These are phyloP conservation scores for Pardosa pseudoannulata DNA, from an alignment of 2,888 invertebrate species.

Conservation along the genomic window DNA sequence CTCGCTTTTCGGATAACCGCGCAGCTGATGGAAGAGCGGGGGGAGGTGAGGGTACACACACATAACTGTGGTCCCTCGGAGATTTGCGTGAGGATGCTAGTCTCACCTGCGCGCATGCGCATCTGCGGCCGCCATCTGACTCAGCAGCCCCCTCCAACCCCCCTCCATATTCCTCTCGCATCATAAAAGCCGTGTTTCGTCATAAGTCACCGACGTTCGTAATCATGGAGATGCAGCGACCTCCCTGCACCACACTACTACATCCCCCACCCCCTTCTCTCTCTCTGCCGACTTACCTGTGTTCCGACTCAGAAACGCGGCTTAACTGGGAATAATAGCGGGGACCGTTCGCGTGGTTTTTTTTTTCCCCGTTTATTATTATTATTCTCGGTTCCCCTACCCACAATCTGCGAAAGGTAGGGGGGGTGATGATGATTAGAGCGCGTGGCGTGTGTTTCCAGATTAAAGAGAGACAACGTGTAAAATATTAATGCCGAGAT, in stretches of 20 bases:
- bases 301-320: constrained; percentile 11
- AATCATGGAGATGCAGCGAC: constrained; percentile 37
- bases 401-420: constrained; percentile 12
- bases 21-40: constrained; percentile 51
- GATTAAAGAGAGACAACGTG: constrained; percentile 65
- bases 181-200: constrained; percentile 46
- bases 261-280: background rate
- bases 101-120: constrained; percentile 67
- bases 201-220: constrained; percentile 57
- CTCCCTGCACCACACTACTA: constrained; percentile 5
- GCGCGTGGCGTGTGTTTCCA: constrained; percentile 40
- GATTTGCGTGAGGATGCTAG: constrained; percentile 47
- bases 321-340: constrained; percentile 60
- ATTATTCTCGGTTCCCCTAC: too few species aligned
- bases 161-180: too few species aligned
- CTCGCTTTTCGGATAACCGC: background rate
- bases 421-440: constrained; percentile 52
- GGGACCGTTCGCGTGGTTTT: background rate
- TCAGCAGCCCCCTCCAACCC: constrained; percentile 20
- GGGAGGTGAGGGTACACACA: background rate
- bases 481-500: constrained; percentile 52
- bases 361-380: background rate
- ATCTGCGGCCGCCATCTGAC: constrained; percentile 59
- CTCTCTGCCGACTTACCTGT: constrained; percentile 2
- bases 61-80: constrained; percentile 35